Base-by-base conservation (phyloP, 1,140 invertebrate genomes). In the Mamestra configurata region DNA sequence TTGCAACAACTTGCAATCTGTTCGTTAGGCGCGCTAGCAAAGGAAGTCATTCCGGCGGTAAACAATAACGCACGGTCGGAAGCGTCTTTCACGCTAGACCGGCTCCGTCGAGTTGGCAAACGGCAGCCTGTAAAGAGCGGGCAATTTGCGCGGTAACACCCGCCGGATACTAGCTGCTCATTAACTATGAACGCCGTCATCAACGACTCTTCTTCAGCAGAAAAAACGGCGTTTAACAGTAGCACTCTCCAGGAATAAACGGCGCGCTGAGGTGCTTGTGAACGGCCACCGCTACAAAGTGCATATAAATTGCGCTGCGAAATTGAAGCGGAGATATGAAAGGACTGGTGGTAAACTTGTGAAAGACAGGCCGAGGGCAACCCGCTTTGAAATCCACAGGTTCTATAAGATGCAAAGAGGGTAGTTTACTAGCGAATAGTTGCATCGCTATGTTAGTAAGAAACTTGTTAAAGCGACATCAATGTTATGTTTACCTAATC, bases 101-200 rank as follows among this genome's bases (percentile, higher is more conserved):
- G 85, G 53, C 88, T 64, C 82, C 86, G 81, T 72, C 78, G 86
- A 87, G 87, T 91, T 89, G 87, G 86, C 88, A 92, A 92, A 91
- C 87, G 87, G 82, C 77, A 83, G 79, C 81, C 82, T 89, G 77
- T 88, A 89, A 84, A 92, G 88, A 89, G 86, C 84, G 86, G 90
- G 93, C 88, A 93, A 93, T 93, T 93, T 93, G 85, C 85, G 81
- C 77, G 79, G 88, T 87, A 89, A 88, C 91, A 89, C 88, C 88
- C 85, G 79, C 82, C 90, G 93, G 92, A 92, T 93, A 92, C 92
- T 90, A 84, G 89, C 86, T 90, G 88, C 92, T 94, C 93, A 94
- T 94, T 93, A 94, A 94, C 88, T 93, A 94, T 94, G 92, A 93
- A 94, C 91, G 89, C 82, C 84, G 90, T 93, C 93, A 94, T 94